A percentile compares a stretch with the other conserved stretches of the same genome.
Conservation (phyloP, 2,888 invertebrate genomes). For the Cheilosia soror region DNA sequence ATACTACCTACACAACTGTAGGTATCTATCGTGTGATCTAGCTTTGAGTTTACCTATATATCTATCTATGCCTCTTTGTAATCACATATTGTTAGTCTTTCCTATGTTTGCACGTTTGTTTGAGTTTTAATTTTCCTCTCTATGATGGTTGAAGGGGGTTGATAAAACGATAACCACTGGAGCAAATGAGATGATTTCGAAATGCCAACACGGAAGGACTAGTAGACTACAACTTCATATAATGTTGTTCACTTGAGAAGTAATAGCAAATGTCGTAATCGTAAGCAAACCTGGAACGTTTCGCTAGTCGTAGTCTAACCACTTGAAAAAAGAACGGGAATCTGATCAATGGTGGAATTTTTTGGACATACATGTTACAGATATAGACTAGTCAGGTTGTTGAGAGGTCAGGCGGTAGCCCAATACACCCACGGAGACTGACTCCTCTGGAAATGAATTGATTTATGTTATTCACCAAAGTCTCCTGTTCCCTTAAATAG, state of each 20-base stretch:
- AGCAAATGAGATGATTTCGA: conserved; percentile 45
- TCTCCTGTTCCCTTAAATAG: too few species aligned
- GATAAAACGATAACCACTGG: conserved; percentile 42
- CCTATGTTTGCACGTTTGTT: conserved; percentile 2
- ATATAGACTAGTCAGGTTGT: too few species aligned
- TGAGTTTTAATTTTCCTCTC: neutral
- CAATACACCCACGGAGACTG: too few species aligned
- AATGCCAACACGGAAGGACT: conserved; percentile 48
- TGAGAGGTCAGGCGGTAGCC: too few species aligned
- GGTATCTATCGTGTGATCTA: conserved; percentile 14
- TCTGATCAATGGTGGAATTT: too few species aligned
- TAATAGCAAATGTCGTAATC: neutral
- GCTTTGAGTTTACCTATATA: neutral
- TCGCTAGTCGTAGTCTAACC: too few species aligned
- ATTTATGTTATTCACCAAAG: too few species aligned
- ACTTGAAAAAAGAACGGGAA: too few species aligned
- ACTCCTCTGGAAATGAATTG: too few species aligned
- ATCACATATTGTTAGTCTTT: conserved; percentile 27
- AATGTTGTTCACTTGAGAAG: neutral
- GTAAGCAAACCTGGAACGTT: too few species aligned
- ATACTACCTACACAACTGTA: neutral
- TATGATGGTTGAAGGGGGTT: conserved; percentile 5
- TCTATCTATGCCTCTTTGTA: conserved; percentile 20
- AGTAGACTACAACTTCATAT: neutral
- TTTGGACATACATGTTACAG: too few species aligned